Base-by-base conservation (phyloP, 2,888 invertebrate species). In the Apamea sordens region DNA sequence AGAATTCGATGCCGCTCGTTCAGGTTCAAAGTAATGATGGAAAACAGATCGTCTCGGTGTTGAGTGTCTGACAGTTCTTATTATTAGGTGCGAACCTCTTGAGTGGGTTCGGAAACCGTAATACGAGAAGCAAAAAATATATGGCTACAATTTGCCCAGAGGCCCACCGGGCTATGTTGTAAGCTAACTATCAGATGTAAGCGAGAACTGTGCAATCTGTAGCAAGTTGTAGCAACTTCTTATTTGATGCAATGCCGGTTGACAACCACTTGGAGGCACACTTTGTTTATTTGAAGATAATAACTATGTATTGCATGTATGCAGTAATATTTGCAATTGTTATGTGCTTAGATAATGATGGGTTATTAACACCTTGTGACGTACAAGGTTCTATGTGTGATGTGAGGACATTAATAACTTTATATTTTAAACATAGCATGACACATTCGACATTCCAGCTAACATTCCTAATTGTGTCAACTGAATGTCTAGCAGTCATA, bases 41-140 rank as follows among this genome's bases (percentile, higher is more conserved):
- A 94, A 93, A 94, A 91, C 95, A 95, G 94, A 94, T 92, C 88
- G 86, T 86, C 79, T 86, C 78, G 88, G 93, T 93, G 93, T 92
- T 92, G 91, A 93, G 91, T 93, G 89, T 91, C 92, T 90, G 93
- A 92, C 92, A 91, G 88, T 77, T 90, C 88, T 90, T 86, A 88
- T 85, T 92, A 93, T 92, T 91, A 91, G 88, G 93, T 93, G 94
- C 90, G 88, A 93, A 92, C 86, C 88, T 87, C 88, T 90, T 83
- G 89, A 90, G 82, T 82, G 78, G 82, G 85, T 86, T 90, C 76
- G 73, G 81, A 85, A 86, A 86, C 76, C 73, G 82, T 86, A 90
- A 87, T 77, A 84, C 73, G 79, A 84, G 82, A 76, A 89, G 86
- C 83, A 90, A 89, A 90, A 89, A 89, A 87, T 78, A 79, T 64